Conservation (phyloP, 2,888 invertebrate species). For the Globia sparganii region DNA sequence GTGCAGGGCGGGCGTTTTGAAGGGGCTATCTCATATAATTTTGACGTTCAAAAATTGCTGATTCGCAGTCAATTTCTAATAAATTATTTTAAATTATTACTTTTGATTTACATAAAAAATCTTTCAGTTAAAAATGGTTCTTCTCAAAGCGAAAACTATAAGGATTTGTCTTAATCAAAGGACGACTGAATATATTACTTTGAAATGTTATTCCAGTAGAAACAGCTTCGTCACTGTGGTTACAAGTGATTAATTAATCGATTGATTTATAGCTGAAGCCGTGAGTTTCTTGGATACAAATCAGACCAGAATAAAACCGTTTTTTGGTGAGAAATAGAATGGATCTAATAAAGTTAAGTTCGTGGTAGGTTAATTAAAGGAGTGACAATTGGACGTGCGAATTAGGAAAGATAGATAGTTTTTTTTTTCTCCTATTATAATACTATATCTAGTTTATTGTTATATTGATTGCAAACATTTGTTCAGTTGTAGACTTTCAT, state of each 20-base stretch:
- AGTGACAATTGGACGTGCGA: background rate
- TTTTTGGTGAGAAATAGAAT: constrained; percentile 27
- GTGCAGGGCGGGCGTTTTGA: background rate
- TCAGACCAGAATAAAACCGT: constrained; percentile 34
- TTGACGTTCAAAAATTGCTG: background rate
- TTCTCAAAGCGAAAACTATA: constrained; percentile 18
- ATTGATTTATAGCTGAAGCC: constrained; percentile 67
- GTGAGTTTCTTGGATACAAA: constrained; percentile 43
- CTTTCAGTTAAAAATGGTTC: background rate
- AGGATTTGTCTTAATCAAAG: constrained; percentile 52
- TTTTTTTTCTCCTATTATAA: background rate
- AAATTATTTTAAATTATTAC: background rate
- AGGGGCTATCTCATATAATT: background rate
- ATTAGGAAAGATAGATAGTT: background rate
- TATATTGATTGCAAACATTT: background rate
- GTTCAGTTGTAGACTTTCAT: background rate
- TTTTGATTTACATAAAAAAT: background rate
- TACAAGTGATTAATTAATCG: constrained; percentile 70
- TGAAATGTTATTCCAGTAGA: constrained; percentile 50
- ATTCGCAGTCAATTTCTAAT: background rate
- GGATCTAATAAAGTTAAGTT: constrained; percentile 11
- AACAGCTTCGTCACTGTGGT: constrained; percentile 50
- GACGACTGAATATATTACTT: constrained; percentile 49
- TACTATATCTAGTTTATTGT: background rate
- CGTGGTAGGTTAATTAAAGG: constrained; percentile 26